These are phyloP conservation scores for Amazona guildingii DNA, from an alignment of 2,113 vertebrate species.

Conservation along the genomic window DNA sequence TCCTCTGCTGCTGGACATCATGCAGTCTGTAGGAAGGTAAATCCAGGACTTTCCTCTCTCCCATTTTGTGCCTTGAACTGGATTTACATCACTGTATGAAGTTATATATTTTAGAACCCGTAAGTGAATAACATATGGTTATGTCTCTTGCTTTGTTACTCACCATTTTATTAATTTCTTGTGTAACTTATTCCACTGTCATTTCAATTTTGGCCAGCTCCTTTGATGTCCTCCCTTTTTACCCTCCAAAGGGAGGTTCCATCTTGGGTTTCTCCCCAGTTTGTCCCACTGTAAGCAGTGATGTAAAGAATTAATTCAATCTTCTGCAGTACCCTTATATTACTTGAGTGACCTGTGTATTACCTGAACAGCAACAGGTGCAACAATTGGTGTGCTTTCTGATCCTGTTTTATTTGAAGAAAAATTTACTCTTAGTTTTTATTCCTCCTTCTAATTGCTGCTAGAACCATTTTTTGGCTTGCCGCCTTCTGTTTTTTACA, in stretches of 20 bases:
- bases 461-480: background rate
- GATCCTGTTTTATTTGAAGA: background rate
- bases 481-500: background rate
- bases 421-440: background rate
- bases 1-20: constrained; percentile 93
- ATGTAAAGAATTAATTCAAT: background rate
- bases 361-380: background rate
- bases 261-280: background rate
- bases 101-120: background rate
- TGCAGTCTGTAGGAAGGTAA: constrained; percentile 99
- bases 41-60: background rate
- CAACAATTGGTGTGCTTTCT: background rate
- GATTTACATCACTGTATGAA: background rate
- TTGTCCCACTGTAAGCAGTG: background rate
- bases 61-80: background rate
- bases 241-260: background rate
- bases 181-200: background rate
- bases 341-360: background rate
- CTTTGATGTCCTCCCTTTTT: background rate
- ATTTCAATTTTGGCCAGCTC: background rate
- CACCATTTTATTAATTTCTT: background rate
- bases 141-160: background rate
- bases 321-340: background rate
- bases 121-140: background rate
- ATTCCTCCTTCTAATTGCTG: background rate